Evolutionary conservation across 2,888 invertebrate species (phyloP), one percentile per base, ranked within the genome.

Genomic region (Drosophila diplacantha): DNA sequence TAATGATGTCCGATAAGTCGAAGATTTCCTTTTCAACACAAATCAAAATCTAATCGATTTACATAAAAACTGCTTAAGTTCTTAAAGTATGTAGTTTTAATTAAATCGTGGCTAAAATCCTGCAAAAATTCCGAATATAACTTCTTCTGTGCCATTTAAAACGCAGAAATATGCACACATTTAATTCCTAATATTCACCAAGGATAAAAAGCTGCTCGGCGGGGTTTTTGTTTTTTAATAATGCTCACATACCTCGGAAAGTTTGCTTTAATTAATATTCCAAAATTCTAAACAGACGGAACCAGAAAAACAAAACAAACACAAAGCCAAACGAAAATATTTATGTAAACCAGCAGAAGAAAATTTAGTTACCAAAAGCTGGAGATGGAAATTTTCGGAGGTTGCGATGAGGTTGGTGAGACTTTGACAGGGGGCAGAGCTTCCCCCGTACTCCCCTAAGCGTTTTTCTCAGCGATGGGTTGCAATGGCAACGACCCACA

Each of bases 181-280:
- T 24, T 24, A 26, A 26, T 26, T 11, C 41, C 11, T 37, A n/a
- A 12, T 29, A 37, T 37, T 55, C 20, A 12, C 9, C 3, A 29
- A 16, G 35, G 16, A 14, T 31, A 58, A 50, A 41, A 58, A 58
- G 29, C 18, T 9, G 29, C 18, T 18, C 14, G 16, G 35, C 24
- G 26, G 18, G 43, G 29, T 37, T 64, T 43, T 29, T 20, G 29
- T 20, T 18, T 50, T 35, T 51, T 64, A 29, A 37, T 44, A 64
- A 52, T 43, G 34, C 51, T 50, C 41, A 38, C 59, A 60, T 61
- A 51, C 41, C 16, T 14, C n/a, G 20, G 16, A 47, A 62, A 65
- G 65, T 53, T 62, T 62, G 26, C 20, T 53, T 62, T 61, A 64
- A 61, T 61, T 61, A 60, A 44, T 62, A 65, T 65, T 65, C 65